Evolutionary conservation across 2,113 vertebrate genomes (phyloP).

Genomic region (Lophotis ruficrista): DNA sequence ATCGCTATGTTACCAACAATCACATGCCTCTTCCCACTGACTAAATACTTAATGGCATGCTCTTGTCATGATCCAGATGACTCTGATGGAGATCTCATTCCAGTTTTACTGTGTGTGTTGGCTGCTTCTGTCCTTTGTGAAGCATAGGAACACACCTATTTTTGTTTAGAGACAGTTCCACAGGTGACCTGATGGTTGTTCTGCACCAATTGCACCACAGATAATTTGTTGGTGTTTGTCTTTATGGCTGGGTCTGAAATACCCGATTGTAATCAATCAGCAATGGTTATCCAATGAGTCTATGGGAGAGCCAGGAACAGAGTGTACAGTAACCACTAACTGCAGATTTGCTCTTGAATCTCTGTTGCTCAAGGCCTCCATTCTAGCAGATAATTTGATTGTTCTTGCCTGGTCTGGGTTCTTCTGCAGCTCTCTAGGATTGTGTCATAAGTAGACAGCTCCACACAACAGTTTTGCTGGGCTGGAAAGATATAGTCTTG

Average conservation of each 20-base stretch:
- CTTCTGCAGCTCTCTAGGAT: background rate
- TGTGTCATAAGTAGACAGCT: background rate
- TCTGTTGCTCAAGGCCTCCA: background rate
- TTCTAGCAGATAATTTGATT: background rate
- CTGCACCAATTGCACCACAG: background rate
- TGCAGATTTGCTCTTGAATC: background rate
- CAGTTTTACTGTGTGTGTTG: background rate
- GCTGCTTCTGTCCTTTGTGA: background rate
- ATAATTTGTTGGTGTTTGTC: background rate
- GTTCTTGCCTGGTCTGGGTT: background rate
- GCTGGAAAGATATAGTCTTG: background rate
- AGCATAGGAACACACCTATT: background rate
- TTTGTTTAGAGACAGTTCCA: background rate
- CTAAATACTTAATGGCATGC: background rate
- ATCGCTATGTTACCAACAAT: background rate
- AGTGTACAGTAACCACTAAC: background rate
- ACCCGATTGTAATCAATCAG: fast-evolving
- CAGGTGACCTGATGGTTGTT: background rate
- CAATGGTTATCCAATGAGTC: background rate
- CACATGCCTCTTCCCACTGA: background rate
- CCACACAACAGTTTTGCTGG: background rate
- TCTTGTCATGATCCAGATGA: background rate
- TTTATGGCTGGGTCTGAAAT: background rate
- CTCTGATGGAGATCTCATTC: background rate
- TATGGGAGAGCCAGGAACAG: background rate